These are phyloP conservation scores for Homarus gammarus DNA, from an alignment of 2,888 invertebrate genomes.

Conservation along the genomic window DNA sequence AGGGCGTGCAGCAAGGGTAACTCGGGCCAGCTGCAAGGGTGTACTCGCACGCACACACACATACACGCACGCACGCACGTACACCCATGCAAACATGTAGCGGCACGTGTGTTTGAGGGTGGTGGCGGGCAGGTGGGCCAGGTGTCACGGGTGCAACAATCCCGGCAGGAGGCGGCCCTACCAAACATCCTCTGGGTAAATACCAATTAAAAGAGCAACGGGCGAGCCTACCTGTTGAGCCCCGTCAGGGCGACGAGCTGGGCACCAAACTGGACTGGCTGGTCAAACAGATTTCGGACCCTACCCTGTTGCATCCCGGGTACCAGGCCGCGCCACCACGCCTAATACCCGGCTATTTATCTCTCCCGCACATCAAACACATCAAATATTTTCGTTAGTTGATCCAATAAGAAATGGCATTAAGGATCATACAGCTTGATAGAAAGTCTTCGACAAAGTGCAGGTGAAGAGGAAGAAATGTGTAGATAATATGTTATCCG, in stretches of 20 bases:
- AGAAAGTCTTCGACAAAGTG: too few relatives aligned
- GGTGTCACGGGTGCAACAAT: neutral
- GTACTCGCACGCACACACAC: constrained; percentile 38
- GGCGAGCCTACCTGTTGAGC: constrained; percentile 41
- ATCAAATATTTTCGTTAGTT: too few relatives aligned
- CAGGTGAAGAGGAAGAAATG: neutral
- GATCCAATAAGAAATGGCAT: too few relatives aligned
- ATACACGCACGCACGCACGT: neutral
- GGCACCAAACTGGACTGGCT: constrained; percentile 61
- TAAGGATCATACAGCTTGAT: too few relatives aligned
- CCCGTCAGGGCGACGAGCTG: constrained; percentile 33
- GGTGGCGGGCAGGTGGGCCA: too few relatives aligned
- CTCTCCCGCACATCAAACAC: neutral
- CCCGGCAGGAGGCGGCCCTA: neutral
- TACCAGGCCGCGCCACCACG: neutral
- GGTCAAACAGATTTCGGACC: constrained; percentile 57
- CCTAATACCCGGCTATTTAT: neutral
- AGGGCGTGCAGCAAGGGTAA: too few relatives aligned
- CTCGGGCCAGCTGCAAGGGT: too few relatives aligned
- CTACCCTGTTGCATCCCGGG: constrained; percentile 32
- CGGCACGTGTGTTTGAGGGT: neutral
- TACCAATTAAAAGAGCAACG: constrained; percentile 16
- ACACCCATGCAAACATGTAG: too few relatives aligned
- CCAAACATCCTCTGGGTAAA: neutral
- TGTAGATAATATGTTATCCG: neutral